phyloP scores from a whole-genome alignment of 2,888 invertebrate species.

The Gibbula magus region DNA sequence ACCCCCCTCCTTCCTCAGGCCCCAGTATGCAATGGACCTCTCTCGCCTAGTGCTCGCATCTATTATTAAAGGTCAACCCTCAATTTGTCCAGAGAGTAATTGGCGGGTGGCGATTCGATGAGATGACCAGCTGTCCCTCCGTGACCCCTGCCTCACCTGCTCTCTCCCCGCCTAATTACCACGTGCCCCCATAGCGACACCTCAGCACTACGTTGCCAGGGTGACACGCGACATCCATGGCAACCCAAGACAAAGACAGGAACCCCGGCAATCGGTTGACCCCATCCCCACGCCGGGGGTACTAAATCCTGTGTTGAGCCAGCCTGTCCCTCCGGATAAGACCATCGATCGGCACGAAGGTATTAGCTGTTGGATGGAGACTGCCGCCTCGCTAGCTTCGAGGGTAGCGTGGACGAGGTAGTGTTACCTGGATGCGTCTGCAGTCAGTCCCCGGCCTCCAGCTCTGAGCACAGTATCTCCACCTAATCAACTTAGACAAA shows the following conservation, averaged over 20 bases:
- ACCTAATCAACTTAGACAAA: no score
- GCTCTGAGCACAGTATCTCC: no score
- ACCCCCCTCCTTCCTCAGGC: background rate
- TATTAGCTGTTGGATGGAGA: background rate
- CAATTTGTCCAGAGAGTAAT: conserved; percentile 8
- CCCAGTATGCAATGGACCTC: no score
- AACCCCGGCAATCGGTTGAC: background rate
- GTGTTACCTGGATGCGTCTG: no score
- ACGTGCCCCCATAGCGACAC: background rate
- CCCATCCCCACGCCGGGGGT: background rate
- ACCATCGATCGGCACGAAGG: conserved; percentile 1
- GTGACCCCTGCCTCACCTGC: conserved; percentile 12
- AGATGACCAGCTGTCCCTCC: background rate
- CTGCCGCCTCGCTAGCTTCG: background rate
- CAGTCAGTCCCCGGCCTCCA: no score
- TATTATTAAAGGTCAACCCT: conserved; percentile 10
- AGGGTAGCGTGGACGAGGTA: no score
- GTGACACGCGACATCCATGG: conserved; percentile 11
- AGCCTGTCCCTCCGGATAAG: conserved; percentile 10
- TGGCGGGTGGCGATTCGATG: background rate
- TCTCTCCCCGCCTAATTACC: background rate
- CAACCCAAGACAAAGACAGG: conserved; percentile 9
- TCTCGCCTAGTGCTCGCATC: background rate
- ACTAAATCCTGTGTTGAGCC: background rate
- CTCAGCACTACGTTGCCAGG: background rate